phyloP scores from a whole-genome alignment of 1,140 invertebrate genomes.

The Antheraea mylitta region DNA sequence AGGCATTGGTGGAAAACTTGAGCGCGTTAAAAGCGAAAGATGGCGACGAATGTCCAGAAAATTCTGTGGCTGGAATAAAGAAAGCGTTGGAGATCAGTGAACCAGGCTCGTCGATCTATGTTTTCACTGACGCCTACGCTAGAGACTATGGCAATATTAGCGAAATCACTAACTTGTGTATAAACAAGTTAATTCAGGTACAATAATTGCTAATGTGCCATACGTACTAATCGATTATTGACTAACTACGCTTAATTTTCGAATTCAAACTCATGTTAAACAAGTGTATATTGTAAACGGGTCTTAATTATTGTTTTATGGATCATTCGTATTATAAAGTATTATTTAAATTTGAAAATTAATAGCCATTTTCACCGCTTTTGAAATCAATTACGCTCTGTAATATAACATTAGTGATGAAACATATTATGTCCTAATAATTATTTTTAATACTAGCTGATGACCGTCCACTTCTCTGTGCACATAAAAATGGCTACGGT shows the following conservation, averaged over 20 bases:
- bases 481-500: no score
- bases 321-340: no score
- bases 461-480: no score
- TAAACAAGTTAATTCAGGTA: conserved; percentile 40
- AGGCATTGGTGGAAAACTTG: conserved; percentile 50
- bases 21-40: conserved; percentile 77
- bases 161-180: conserved; percentile 39
- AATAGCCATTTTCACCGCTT: no score
- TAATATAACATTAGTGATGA: no score
- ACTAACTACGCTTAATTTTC: background rate
- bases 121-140: conserved; percentile 9
- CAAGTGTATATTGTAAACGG: no score
- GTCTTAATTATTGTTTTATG: no score
- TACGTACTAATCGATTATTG: background rate
- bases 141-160: conserved; percentile 21
- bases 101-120: conserved; percentile 35
- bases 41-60: conserved; percentile 83
- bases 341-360: no score
- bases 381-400: no score
- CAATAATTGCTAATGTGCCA: background rate
- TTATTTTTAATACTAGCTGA: no score
- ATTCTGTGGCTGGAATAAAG: conserved; percentile 81
- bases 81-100: conserved; percentile 79
- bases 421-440: no score
- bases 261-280: no score